Percentiles rank a stretch among this genome's conserved stretches.
phyloP scores from a whole-genome alignment of 2,888 invertebrate genomes.

The Papilio protenor region DNA sequence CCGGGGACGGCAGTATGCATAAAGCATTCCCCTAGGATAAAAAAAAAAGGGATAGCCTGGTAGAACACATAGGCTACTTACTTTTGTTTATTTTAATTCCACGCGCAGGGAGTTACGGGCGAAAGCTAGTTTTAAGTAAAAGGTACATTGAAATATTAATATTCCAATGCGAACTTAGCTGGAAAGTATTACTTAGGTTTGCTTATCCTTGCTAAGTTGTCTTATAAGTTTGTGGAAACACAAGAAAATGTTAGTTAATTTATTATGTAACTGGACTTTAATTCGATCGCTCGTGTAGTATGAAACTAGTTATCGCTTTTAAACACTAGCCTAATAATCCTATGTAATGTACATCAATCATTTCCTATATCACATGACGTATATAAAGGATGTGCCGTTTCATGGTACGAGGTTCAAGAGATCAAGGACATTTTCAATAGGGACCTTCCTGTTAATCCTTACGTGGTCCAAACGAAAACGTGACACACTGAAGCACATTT shows the following conservation, averaged over 20 bases:
- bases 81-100: no score
- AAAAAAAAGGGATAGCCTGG: no score
- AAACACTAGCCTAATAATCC: background rate
- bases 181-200: background rate
- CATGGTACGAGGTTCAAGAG: conserved; percentile 46
- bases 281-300: background rate
- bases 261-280: background rate
- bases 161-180: background rate
- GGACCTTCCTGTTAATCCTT: conserved; percentile 78
- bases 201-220: background rate
- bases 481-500: conserved; percentile 50
- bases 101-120: no score
- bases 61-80: no score
- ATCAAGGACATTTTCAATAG: conserved; percentile 63
- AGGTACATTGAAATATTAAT: background rate
- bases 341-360: conserved; percentile 10
- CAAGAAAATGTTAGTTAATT: no score
- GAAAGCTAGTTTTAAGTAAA: no score
- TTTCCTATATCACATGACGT: conserved; percentile 5
- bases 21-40: no score
- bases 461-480: conserved; percentile 59
- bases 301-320: background rate
- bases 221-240: no score
- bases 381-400: conserved; percentile 16
- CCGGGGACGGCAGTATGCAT: no score